Evolutionary conservation across 2,113 vertebrate genomes (phyloP).

Genomic region (Tauraco erythrolophus): DNA sequence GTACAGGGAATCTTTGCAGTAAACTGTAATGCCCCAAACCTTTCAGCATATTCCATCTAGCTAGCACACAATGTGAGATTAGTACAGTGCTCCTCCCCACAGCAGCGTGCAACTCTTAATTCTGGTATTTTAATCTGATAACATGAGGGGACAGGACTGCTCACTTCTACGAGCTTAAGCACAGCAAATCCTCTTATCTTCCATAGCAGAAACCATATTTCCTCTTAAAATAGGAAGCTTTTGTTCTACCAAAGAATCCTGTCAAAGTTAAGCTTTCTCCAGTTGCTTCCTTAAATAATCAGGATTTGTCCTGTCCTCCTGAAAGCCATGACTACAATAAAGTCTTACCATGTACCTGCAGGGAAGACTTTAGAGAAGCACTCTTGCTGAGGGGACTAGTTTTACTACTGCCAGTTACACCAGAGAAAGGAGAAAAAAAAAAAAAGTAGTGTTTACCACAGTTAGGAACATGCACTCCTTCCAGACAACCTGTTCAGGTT

Average conservation of each 20-base stretch:
- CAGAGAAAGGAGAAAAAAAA: background rate
- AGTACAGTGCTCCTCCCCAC: constrained; percentile 5
- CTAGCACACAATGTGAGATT: background rate
- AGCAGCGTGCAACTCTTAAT: background rate
- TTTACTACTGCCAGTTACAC: constrained; percentile 41
- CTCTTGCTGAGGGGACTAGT: background rate
- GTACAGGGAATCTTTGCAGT: background rate
- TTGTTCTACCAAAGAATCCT: background rate
- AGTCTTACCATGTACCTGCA: constrained; percentile 46
- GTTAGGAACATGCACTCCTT: constrained; percentile 11
- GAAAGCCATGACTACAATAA: background rate
- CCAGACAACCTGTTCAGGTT: background rate
- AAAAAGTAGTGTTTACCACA: constrained; percentile 17
- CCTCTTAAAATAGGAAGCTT: background rate
- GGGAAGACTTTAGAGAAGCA: constrained; percentile 38
- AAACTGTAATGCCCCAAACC: background rate
- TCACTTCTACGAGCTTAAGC: background rate
- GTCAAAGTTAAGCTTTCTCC: background rate
- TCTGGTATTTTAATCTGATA: background rate
- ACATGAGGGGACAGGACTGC: background rate
- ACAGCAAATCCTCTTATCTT: background rate
- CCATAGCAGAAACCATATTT: background rate
- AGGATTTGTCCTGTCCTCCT: background rate
- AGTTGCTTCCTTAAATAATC: background rate
- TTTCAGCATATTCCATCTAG: background rate